These are phyloP conservation scores for Germaria angustata DNA, from an alignment of 2,888 invertebrate genomes.

Conservation along the genomic window DNA sequence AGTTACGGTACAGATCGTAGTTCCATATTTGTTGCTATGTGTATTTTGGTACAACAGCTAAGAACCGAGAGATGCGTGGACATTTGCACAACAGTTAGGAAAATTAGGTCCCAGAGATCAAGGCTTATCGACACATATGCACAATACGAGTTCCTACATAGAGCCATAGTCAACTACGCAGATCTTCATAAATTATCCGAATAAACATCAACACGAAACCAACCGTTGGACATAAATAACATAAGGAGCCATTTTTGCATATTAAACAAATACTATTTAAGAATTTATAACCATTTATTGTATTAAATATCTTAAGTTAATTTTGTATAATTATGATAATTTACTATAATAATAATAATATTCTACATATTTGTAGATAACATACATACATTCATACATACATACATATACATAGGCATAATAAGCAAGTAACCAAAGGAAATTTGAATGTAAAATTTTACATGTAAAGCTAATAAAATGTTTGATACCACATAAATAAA, in stretches of 20 bases:
- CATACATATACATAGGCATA: constrained; percentile 42
- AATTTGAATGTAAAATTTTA: constrained; percentile 64
- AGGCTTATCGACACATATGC: constrained; percentile 89
- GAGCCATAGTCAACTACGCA: constrained; percentile 93
- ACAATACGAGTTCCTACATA: constrained; percentile 95
- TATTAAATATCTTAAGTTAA: constrained; percentile 62
- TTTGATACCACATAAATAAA: constrained; percentile 59
- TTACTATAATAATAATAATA: constrained; percentile 47
- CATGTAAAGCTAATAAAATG: constrained; percentile 64
- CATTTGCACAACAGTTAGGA: constrained; percentile 90
- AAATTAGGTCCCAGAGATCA: constrained; percentile 90
- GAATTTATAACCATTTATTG: constrained; percentile 62
- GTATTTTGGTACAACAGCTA: constrained; percentile 91
- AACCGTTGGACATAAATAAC: constrained; percentile 69
- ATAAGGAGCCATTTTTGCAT: constrained; percentile 58
- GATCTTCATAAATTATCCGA: constrained; percentile 88
- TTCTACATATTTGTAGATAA: constrained; percentile 60
- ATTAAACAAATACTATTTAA: constrained; percentile 59
- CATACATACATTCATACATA: constrained; percentile 16
- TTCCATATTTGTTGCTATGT: constrained; percentile 93
- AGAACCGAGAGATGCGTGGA: constrained; percentile 92
- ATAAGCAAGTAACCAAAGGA: constrained; percentile 70
- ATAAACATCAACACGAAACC: constrained; percentile 69
- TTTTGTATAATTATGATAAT: constrained; percentile 64
- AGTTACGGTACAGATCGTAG: constrained; percentile 92